Percentiles rank a stretch among this genome's conserved stretches.
Evolutionary conservation across 2,113 vertebrate species (phyloP).

Genomic region (Beaufortia kweichowensis): DNA sequence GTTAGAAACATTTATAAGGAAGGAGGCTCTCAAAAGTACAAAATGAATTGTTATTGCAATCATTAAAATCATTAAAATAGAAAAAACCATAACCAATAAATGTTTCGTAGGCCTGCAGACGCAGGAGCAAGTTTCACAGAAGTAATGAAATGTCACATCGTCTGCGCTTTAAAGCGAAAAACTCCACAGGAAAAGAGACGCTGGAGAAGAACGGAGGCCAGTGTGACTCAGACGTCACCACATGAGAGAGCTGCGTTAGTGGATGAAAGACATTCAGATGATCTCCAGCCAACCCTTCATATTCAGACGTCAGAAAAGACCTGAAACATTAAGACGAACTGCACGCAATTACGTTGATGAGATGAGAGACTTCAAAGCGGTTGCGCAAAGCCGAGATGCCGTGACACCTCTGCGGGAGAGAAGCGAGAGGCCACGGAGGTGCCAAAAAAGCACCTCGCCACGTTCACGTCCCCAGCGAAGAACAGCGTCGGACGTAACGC

Average conservation of each 20-base stretch:
- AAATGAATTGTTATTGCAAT: too few species aligned
- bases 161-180: constrained; percentile 49
- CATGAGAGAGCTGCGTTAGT: constrained; percentile 66
- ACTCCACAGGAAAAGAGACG: constrained; percentile 31
- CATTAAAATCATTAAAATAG: too few species aligned
- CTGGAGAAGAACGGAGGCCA: constrained; percentile 25
- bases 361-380: constrained; percentile 39
- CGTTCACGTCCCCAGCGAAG: not conserved
- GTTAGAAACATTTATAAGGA: too few species aligned
- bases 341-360: constrained; percentile 26
- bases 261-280: constrained; percentile 18
- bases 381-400: constrained; percentile 5
- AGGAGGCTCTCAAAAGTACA: too few species aligned
- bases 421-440: not conserved
- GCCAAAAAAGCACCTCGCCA: not conserved
- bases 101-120: constrained; percentile 23
- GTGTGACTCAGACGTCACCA: constrained; percentile 65
- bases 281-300: constrained; percentile 38
- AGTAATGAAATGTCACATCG: constrained; percentile 63
- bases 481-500: not conserved
- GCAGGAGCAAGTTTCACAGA: constrained; percentile 45
- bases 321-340: constrained; percentile 26
- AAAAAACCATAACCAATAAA: too few species aligned
- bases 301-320: constrained; percentile 32
- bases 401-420: not conserved